Evolutionary conservation across 1,140 invertebrate genomes (phyloP).

Genomic region (Xylocopa sonorina): DNA sequence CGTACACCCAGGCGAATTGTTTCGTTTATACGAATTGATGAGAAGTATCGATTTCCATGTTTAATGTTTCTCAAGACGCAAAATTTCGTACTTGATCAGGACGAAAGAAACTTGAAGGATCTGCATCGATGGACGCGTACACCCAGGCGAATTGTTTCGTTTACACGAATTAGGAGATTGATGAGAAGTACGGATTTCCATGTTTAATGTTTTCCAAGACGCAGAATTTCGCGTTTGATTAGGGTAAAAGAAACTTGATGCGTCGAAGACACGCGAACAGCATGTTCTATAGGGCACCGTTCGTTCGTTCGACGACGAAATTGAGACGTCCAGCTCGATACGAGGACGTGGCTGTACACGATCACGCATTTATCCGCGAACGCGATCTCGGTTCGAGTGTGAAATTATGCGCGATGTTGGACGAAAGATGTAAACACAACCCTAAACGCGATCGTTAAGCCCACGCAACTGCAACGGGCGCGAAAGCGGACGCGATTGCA

Average conservation of each 20-base stretch:
- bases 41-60: background rate
- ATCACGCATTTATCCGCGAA: constrained; percentile 19
- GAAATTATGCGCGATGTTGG: constrained; percentile 46
- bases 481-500: constrained; percentile 53
- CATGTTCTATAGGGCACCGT: background rate
- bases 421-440: constrained; percentile 50
- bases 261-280: background rate
- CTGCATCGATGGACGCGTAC: too few species aligned
- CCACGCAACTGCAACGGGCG: constrained; percentile 44
- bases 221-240: too few species aligned
- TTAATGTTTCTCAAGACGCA: too few species aligned
- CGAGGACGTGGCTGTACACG: too few species aligned
- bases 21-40: background rate
- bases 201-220: too few species aligned
- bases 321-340: constrained; percentile 15
- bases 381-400: constrained; percentile 35
- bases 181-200: background rate
- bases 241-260: too few species aligned
- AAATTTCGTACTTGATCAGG: too few species aligned
- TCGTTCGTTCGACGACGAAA: background rate
- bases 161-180: background rate
- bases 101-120: too few species aligned
- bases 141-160: background rate
- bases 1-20: background rate
- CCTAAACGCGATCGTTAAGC: constrained; percentile 57